Evolutionary conservation across 2,797 vertebrate species (phyloP), one percentile per base, ranked within the genome.

Genomic region (Apogon hyalosoma): DNA sequence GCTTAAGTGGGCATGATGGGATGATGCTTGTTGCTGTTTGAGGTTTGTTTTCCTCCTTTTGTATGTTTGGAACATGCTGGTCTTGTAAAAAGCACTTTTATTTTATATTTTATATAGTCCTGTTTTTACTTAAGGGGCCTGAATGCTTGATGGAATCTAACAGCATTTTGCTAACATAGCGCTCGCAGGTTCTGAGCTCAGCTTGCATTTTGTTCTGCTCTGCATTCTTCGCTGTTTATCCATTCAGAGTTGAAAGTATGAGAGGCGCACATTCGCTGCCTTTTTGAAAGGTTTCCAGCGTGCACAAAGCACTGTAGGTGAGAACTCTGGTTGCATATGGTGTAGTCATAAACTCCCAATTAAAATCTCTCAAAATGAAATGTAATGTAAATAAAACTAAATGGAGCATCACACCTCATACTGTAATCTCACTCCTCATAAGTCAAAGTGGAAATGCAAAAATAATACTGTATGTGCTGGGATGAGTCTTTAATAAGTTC

Each of bases 81-180:
- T 61, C 85, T 89, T 91, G 80, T 91, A 52, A 85, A 90, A 88
- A 69, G 19, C 21, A 11, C 24, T 70, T 82, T 69, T 60, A 57
- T 73, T 84, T 82, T 55, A 52, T 21, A 61, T 76, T 87, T 88
- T 84, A 77, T 87, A 74, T 79, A 82, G 90, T 83, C 72, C 86
- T 89, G 86, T 85, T 88, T 90, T 88, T 75, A 90, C 80, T 92
- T 88, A 80, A 72, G 49, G 72, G 69, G 71, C 80, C 71, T 81
- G 63, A 87, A 85, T 79, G 89, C 85, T 87, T 90, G 77, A 90
- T 87, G 83, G 74, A 84, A 70, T 80, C 85, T 88, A 82, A 92
- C 79, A 78, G 63, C 69, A 57, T 87, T 75, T 82, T 63, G 69
- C 89, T 87, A 86, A 89, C 77, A 51, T 76, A 73, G 86, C 79